phyloP scores from a whole-genome alignment of 2,113 vertebrate genomes.

The Macquaria australasica region DNA sequence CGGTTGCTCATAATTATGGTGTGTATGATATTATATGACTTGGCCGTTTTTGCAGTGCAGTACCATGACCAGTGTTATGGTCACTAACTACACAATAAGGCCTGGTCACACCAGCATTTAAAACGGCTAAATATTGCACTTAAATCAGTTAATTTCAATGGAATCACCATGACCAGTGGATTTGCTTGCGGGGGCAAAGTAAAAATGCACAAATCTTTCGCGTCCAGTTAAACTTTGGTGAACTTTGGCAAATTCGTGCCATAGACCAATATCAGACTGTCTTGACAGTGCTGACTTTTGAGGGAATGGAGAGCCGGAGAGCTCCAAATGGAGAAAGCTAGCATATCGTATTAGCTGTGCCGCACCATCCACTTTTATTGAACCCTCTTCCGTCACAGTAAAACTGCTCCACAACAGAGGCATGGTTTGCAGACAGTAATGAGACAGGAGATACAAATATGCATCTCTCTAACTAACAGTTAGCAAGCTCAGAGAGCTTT shows the following conservation, averaged over 20 bases:
- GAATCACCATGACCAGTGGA: neutral
- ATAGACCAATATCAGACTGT: neutral
- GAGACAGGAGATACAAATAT: too few relatives aligned
- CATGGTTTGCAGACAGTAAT: neutral
- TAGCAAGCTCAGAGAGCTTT: too few relatives aligned
- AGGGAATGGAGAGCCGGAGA: neutral
- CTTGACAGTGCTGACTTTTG: too few relatives aligned
- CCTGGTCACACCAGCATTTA: neutral
- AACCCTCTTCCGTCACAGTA: neutral
- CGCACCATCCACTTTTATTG: neutral
- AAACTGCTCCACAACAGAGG: neutral
- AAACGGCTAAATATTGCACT: neutral
- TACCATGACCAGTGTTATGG: neutral
- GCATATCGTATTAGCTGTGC: neutral
- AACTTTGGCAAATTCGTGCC: neutral
- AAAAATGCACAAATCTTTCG: neutral
- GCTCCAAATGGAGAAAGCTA: neutral
- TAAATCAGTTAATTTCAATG: neutral
- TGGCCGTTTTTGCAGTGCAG: neutral
- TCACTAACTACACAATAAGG: neutral
- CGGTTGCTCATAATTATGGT: neutral
- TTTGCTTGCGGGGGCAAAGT: neutral
- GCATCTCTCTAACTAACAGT: too few relatives aligned
- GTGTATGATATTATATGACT: neutral
- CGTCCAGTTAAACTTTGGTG: neutral